Conservation (phyloP, 2,113 vertebrate species). For the Solenodon paradoxus region DNA sequence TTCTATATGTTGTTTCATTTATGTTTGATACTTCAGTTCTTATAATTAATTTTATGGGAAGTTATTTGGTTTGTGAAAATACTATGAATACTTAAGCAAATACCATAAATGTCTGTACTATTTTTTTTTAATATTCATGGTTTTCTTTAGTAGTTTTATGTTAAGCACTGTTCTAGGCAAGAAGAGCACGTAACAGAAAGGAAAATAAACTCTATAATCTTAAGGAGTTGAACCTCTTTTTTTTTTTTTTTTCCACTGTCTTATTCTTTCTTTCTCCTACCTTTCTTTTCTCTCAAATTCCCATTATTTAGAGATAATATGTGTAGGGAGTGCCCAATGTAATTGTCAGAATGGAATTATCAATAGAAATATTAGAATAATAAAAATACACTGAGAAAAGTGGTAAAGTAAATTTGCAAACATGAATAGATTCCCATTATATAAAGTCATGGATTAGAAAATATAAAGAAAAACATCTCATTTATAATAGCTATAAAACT, state of each 20-base stretch:
- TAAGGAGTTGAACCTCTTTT: neutral
- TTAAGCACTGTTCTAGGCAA: neutral
- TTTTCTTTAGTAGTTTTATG: neutral
- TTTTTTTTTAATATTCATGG: neutral
- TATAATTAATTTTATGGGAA: neutral
- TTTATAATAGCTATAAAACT: neutral
- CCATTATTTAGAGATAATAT: neutral
- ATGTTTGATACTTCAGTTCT: neutral
- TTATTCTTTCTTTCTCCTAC: neutral
- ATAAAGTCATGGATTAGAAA: neutral
- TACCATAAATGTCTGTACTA: neutral
- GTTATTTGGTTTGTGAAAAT: slow-evolving; percentile 24
- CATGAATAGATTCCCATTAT: neutral
- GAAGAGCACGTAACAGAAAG: neutral
- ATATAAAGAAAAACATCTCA: neutral
- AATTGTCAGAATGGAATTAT: slow-evolving; percentile 19
- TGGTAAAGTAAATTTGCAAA: neutral
- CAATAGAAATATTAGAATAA: neutral
- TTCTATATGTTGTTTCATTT: neutral
- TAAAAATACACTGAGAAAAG: neutral
- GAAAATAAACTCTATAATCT: neutral
- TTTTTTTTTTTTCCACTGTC: neutral
- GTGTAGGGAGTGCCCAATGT: neutral
- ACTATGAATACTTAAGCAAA: neutral
- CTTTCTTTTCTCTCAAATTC: neutral